Percentiles rank a stretch among this genome's conserved stretches.
These are phyloP conservation scores for Myotis brandtii DNA, from an alignment of 2,113 vertebrate genomes.

Conservation along the genomic window DNA sequence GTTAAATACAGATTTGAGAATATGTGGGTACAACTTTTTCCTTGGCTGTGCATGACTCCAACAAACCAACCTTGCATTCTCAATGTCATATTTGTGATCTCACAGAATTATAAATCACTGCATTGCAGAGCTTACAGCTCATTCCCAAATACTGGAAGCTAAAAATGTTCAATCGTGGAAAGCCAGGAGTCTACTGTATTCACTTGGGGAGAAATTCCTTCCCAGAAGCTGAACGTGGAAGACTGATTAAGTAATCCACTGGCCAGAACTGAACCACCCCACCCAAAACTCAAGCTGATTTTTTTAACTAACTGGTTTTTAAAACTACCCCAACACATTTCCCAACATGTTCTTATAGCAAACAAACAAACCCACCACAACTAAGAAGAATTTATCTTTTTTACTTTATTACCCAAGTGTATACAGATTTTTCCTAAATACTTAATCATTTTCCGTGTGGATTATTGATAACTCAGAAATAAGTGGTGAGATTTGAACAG, in stretches of 20 bases:
- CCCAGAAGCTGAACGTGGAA: constrained; percentile 5
- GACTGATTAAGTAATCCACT: background rate
- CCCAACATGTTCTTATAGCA: background rate
- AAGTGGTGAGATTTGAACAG: background rate
- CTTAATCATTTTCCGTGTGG: constrained; percentile 1
- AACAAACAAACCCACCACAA: constrained; percentile 36
- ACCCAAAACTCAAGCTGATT: constrained; percentile 45
- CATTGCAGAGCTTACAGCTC: background rate
- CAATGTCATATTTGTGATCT: constrained; percentile 19
- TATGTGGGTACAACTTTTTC: background rate
- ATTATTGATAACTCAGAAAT: constrained; percentile 13
- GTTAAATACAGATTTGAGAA: background rate
- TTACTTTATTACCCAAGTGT: constrained; percentile 12
- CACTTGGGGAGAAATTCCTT: constrained; percentile 42
- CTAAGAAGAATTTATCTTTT: constrained; percentile 31
- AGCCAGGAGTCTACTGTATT: background rate
- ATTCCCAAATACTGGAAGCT: constrained; percentile 17
- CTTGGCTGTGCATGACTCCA: background rate
- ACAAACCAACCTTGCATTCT: constrained; percentile 25
- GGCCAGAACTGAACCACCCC: background rate
- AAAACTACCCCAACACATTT: background rate
- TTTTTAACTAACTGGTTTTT: constrained; percentile 6
- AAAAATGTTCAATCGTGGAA: constrained; percentile 11
- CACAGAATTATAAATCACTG: constrained; percentile 19
- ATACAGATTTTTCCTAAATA: background rate